Evolutionary conservation across 1,140 invertebrate species (phyloP).

Genomic region (Drosophila sucinea): DNA sequence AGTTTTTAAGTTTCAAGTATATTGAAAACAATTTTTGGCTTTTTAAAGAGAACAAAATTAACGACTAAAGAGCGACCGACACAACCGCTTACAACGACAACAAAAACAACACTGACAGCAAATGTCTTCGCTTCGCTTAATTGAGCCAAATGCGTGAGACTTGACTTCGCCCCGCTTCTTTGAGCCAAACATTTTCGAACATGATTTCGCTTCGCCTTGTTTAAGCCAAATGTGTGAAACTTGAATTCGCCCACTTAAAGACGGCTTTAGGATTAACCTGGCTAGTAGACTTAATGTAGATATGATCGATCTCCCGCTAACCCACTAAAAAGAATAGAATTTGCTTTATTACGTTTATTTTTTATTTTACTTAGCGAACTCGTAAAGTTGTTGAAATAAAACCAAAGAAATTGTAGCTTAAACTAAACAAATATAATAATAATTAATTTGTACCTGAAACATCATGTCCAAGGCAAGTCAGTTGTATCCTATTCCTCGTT

Average conservation of each 20-base stretch:
- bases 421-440: slow-evolving; percentile 38
- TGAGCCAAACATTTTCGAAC: not conserved
- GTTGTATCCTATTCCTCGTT: slow-evolving; percentile 39
- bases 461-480: slow-evolving; percentile 49
- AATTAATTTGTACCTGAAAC: slow-evolving; percentile 75
- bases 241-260: not conserved
- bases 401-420: slow-evolving; percentile 47
- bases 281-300: too few relatives aligned
- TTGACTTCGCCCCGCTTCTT: not conserved
- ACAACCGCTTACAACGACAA: slow-evolving; percentile 1
- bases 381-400: slow-evolving; percentile 34
- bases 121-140: not conserved
- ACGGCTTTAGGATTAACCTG: too few relatives aligned
- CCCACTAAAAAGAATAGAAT: not conserved
- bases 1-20: not conserved
- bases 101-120: slow-evolving; percentile 1
- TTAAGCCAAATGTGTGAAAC: not conserved
- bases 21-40: not conserved
- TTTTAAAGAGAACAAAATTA: not conserved
- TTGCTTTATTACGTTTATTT: not conserved
- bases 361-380: not conserved
- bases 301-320: too few relatives aligned
- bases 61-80: not conserved
- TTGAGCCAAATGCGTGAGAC: not conserved
- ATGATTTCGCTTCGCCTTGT: not conserved